Evolutionary conservation across 2,888 invertebrate species (phyloP).

Genomic region (Scaptomyza tumidula): DNA sequence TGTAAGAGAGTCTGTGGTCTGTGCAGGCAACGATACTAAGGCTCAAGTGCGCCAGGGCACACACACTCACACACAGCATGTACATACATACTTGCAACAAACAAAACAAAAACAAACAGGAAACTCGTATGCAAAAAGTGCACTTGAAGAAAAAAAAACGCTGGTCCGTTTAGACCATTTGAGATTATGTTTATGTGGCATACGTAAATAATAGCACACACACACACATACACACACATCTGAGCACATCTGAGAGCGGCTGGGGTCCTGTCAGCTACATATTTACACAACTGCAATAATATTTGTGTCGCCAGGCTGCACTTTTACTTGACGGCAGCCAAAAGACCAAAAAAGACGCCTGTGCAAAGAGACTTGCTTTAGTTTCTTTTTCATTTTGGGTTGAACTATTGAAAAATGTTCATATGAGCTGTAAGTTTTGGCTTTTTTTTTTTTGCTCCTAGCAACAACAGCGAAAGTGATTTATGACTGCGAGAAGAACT

Average conservation of each 20-base stretch:
- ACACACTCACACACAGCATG: not conserved
- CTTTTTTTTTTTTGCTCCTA: not conserved
- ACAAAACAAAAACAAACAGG: slow-evolving; percentile 25
- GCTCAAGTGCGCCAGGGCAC: slow-evolving; percentile 61
- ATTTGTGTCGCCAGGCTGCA: slow-evolving; percentile 61
- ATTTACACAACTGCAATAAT: slow-evolving; percentile 76
- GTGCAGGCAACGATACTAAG: slow-evolving; percentile 1
- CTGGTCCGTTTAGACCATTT: slow-evolving; percentile 37
- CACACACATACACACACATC: slow-evolving; percentile 40
- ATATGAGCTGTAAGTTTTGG: slow-evolving; percentile 47
- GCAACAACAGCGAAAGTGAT: slow-evolving; percentile 74
- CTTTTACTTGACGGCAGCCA: slow-evolving; percentile 43
- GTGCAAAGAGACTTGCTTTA: slow-evolving; percentile 28
- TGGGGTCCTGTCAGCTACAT: slow-evolving; percentile 50
- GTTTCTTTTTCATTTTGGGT: slow-evolving; percentile 5
- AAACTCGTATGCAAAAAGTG: slow-evolving; percentile 69
- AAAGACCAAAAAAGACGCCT: slow-evolving; percentile 40
- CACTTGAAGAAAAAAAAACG: slow-evolving; percentile 65
- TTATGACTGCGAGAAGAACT: slow-evolving; percentile 72
- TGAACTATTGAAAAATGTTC: slow-evolving; percentile 50
- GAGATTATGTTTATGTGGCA: slow-evolving; percentile 69
- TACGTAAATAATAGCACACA: slow-evolving; percentile 49
- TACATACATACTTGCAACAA: not conserved
- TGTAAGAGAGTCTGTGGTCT: slow-evolving; percentile 6
- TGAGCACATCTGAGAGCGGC: slow-evolving; percentile 47